Evolutionary conservation across 2,888 invertebrate species (phyloP), one percentile per base, ranked within the genome.

Genomic region (Invenusta paracnida): DNA sequence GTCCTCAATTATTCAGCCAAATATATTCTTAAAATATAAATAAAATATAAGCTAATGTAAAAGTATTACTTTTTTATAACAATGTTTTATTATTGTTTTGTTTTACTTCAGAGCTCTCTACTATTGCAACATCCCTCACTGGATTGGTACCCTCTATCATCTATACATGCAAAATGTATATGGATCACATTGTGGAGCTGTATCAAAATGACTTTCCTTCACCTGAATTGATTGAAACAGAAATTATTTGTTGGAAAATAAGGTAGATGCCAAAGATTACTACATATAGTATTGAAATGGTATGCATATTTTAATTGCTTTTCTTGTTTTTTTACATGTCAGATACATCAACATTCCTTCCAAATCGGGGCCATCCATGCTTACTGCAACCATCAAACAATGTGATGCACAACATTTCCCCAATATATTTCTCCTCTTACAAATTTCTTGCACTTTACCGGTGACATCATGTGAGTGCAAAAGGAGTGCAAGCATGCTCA

Each of bases 131-230:
- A 73, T 73, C 73, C 73, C 73, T 73, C 11, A 73, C 23, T 73
- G 73, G 73, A 73, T 73, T 73, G 73, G 73, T 73, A 73, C 73
- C 17, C 25, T 73, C 73, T 23, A 73, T 73, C 73, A 73, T 73
- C 73, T 73, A 23, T 73, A 73, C 73, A 73, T 23, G 73, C 73
- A 73, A 73, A 73, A 73, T 73, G 73, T 5, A 73, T 73, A 73
- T 73, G 73, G 73, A 73, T 73, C 73, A 73, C 73, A 48, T 73
- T 73, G 73, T 73, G 73, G 73, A 73, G 73, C 73, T 73, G 73
- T 73, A 73, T 73, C 73, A n/a, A 73, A 48, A 73, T 73, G 11
- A 73, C 73, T 73, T 73, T 13, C 73, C 73, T 73, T 73, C 11
- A 73, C 73, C 73, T 73, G 73, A 48, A 48, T 48, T 48, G 17